phyloP scores from a whole-genome alignment of 2,113 vertebrate genomes.

The Gnathonemus longibarbis region DNA sequence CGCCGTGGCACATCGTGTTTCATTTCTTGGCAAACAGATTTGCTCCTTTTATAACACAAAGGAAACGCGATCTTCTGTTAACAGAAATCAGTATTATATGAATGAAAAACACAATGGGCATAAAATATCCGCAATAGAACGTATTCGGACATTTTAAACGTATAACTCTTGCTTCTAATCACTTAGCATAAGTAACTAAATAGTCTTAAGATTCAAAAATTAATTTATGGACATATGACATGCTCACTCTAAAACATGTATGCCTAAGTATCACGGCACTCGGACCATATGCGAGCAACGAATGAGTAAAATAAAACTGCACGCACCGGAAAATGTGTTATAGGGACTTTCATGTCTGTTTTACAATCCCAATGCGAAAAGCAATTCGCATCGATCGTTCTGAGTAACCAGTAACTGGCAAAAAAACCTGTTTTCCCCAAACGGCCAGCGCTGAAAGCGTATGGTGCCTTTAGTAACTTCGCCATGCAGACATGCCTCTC shows the following conservation, averaged over 20 bases:
- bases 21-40: not conserved
- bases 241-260: not conserved
- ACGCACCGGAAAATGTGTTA: not conserved
- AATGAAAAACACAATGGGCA: not conserved
- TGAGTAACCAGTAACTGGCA: not conserved
- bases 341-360: not conserved
- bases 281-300: not conserved
- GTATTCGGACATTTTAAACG: not conserved
- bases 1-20: not conserved
- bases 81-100: not conserved
- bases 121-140: not conserved
- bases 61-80: not conserved
- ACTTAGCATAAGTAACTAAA: not conserved
- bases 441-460: not conserved
- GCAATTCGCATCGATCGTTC: not conserved
- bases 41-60: slow-evolving; percentile 1
- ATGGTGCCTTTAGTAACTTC: not conserved
- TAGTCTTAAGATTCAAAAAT: not conserved
- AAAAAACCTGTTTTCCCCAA: not conserved
- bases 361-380: not conserved
- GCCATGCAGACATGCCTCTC: not conserved
- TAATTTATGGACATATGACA: not conserved
- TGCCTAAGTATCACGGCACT: not conserved
- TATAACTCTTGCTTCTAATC: not conserved
- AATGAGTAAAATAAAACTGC: not conserved